Base-by-base conservation (phyloP, 2,113 vertebrate genomes). In the Entomyzon cyanotis region DNA sequence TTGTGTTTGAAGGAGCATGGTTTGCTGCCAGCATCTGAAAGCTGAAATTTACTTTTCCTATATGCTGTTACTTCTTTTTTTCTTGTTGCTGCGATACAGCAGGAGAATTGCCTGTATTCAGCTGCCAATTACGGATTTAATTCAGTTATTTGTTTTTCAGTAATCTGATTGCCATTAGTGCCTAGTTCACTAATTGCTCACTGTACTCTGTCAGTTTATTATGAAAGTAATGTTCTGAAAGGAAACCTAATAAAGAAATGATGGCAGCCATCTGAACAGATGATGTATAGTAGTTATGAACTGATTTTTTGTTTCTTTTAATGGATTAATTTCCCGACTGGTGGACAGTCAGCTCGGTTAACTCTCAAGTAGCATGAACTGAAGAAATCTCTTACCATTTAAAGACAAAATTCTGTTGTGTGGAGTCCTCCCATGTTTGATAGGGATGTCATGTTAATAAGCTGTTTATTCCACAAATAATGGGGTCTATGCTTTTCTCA, bases 141-240 rank as follows among this genome's bases (percentile, higher is more conserved):
- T 94, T 88, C 35, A 52, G 22, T 87, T 94, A 76, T 56, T 94
- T 87, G 65, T 76, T 95, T 93, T 71, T 74, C 71, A 78, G 60
- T 92, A 94, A 96, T 93, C 46, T 74, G 75, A 62, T 81, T 90
- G 62, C 62, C 74, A 46, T 76, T 89, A 79, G 62, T 84, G 65
- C 62, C 47, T 86, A 58, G 68, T 81, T 93, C 37, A 15, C 64
- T 96, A 84, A 71, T 91, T 90, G 76, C 28, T 79, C 2, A 0
- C 82, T 92, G 64, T 89, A 68, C 76, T 88, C 50, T 71, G 47
- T 79, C 63, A 65, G 41, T 68, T 85, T 87, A 63, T 64, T 90
- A 39, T 70, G 30, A 55, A 93, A 70, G 85, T 37, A 71, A 53
- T 41, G 24, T 80, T 84, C 49, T 3, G 23, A 81, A 31, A 68